These are phyloP conservation scores for Smutsia gigantea DNA, from an alignment of 2,797 vertebrate genomes.

Conservation along the genomic window DNA sequence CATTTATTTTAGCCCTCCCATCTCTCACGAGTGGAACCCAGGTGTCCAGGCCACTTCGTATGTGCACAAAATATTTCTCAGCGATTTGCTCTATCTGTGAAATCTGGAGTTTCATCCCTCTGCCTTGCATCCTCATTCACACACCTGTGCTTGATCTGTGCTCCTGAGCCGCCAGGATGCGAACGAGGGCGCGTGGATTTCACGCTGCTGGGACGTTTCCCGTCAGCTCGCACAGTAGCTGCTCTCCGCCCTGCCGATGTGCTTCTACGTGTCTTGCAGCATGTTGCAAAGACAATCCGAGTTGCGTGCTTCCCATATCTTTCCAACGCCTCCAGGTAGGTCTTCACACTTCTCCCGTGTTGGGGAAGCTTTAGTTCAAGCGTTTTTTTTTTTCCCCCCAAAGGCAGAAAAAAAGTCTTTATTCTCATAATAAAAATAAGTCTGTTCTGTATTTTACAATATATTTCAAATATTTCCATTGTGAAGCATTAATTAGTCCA, in stretches of 20 bases:
- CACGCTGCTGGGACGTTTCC: slow-evolving; percentile 51
- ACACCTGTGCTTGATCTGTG: slow-evolving; percentile 64
- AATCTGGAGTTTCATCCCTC: slow-evolving; percentile 68
- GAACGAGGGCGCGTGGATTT: slow-evolving; percentile 61
- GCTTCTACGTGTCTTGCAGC: slow-evolving; percentile 81
- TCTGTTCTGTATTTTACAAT: slow-evolving; percentile 99
- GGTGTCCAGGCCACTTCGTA: slow-evolving; percentile 75
- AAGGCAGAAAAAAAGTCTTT: slow-evolving; percentile 92
- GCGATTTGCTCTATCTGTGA: slow-evolving; percentile 62
- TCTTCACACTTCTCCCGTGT: slow-evolving; percentile 81
- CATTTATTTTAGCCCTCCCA: slow-evolving; percentile 79
- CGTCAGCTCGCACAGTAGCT: slow-evolving; percentile 47
- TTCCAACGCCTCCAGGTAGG: slow-evolving; percentile 73
- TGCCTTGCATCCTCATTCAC: slow-evolving; percentile 74
- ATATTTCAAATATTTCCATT: slow-evolving; percentile 98
- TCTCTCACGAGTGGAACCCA: slow-evolving; percentile 74
- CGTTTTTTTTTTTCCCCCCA: slow-evolving; percentile 82
- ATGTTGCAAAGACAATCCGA: slow-evolving; percentile 76
- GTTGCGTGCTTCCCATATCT: slow-evolving; percentile 72
- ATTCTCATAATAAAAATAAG: slow-evolving; percentile 99
- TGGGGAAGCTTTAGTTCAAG: slow-evolving; percentile 87
- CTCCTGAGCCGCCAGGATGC: slow-evolving; percentile 62
- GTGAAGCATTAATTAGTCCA: slow-evolving; percentile 96
- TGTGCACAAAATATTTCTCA: slow-evolving; percentile 72
- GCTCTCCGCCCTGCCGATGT: slow-evolving; percentile 64